Evolutionary conservation across 2,797 vertebrate genomes (phyloP).

Genomic region (Pelobates cultripes): DNA sequence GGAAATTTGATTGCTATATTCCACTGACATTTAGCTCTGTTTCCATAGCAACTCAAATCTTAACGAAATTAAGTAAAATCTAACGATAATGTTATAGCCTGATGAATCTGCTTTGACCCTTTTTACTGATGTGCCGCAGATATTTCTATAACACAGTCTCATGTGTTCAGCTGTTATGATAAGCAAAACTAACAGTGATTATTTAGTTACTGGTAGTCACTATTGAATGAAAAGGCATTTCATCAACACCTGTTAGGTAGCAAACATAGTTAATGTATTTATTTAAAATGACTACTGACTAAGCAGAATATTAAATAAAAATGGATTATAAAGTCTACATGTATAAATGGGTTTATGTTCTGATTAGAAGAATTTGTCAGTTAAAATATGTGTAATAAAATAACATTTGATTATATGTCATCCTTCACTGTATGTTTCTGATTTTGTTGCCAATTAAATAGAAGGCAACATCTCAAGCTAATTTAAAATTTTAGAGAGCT

Average conservation of each 20-base stretch:
- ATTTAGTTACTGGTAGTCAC: neutral
- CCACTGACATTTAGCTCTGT: conserved; percentile 46
- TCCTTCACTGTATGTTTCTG: no score
- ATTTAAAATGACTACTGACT: no score
- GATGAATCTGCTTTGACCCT: conserved; percentile 32
- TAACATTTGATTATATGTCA: no score
- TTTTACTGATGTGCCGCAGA: neutral
- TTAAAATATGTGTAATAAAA: no score
- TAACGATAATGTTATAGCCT: conserved; percentile 21
- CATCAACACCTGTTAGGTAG: neutral
- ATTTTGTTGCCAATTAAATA: no score
- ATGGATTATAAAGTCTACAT: no score
- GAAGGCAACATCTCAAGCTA: no score
- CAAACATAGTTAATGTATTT: no score
- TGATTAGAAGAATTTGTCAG: no score
- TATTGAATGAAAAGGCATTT: neutral
- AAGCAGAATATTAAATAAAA: no score
- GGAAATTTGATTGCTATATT: conserved; percentile 48
- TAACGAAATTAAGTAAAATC: conserved; percentile 39
- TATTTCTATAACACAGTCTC: conserved; percentile 16
- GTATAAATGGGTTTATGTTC: no score
- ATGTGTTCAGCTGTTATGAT: neutral
- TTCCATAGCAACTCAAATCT: conserved; percentile 43
- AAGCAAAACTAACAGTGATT: neutral
- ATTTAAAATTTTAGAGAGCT: no score